Conservation (phyloP, 2,113 vertebrate genomes). For the Gymnocephalus cernua region DNA sequence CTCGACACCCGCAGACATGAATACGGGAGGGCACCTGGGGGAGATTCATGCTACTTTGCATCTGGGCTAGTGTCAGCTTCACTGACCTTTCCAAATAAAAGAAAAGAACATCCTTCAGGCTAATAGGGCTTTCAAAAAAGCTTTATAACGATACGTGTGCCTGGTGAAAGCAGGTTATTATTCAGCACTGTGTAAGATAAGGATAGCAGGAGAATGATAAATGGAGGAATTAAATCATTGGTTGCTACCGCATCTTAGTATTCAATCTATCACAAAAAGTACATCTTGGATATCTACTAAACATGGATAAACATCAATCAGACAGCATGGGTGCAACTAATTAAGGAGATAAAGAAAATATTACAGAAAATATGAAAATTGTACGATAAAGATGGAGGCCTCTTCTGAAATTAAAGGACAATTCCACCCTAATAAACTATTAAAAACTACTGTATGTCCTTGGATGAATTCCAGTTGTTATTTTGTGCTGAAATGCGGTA, state of each 20-base stretch:
- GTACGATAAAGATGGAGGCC: not conserved
- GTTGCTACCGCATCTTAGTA: not conserved
- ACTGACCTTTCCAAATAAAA: conserved; percentile 53
- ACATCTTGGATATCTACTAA: not conserved
- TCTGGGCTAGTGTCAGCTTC: conserved; percentile 35
- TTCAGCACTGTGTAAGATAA: conserved; percentile 5
- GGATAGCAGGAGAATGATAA: not conserved
- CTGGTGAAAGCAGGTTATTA: not conserved
- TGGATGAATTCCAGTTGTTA: not conserved
- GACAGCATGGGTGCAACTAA: not conserved
- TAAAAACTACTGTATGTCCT: not conserved
- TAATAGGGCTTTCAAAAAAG: not conserved
- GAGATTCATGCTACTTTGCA: conserved; percentile 38
- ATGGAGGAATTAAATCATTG: not conserved
- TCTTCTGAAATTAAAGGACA: not conserved
- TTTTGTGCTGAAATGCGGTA: not conserved
- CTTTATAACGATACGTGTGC: conserved; percentile 17
- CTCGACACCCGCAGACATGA: conserved; percentile 55
- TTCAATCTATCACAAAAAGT: not conserved
- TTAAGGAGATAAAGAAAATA: not conserved
- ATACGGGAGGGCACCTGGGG: conserved; percentile 59
- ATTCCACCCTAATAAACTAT: not conserved
- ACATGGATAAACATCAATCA: not conserved
- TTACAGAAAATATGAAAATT: not conserved
- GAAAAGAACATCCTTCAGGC: conserved; percentile 41